Conservation (phyloP, 2,113 vertebrate genomes). For the Sceloporus undulatus region DNA sequence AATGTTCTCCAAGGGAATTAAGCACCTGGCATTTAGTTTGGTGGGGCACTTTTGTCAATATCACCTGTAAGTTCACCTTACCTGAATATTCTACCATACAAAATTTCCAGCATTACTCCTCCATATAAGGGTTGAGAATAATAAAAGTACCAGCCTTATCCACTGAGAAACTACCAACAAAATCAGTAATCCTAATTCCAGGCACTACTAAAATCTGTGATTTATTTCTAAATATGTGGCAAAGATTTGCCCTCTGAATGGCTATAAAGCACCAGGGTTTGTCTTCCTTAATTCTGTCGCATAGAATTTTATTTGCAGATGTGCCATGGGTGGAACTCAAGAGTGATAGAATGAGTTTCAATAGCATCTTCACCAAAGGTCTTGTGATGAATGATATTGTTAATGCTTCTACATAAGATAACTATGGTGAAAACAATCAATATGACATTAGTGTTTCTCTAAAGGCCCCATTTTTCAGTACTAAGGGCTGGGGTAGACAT, state of each 20-base stretch:
- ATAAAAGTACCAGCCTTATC: neutral
- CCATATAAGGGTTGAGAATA: too few species aligned
- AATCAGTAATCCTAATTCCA: conserved; percentile 22
- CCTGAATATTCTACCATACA: neutral
- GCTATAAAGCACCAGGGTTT: neutral
- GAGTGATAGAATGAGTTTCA: neutral
- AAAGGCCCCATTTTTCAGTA: neutral
- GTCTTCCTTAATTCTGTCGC: fast-evolving
- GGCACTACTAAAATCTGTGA: neutral
- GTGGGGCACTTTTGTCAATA: conserved; percentile 1
- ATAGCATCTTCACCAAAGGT: neutral
- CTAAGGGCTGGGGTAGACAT: neutral
- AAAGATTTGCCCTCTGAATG: neutral
- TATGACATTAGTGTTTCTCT: neutral
- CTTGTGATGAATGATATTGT: neutral
- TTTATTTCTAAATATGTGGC: neutral
- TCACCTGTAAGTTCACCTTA: neutral
- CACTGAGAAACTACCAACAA: neutral
- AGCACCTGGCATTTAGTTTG: neutral
- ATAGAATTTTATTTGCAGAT: fast-evolving
- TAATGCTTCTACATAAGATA: neutral
- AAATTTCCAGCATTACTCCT: neutral
- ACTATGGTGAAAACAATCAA: neutral
- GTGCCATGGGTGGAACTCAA: fast-evolving
- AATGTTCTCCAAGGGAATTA: conserved; percentile 11